Conservation (phyloP, 2,797 vertebrate species). For the Huso huso region DNA sequence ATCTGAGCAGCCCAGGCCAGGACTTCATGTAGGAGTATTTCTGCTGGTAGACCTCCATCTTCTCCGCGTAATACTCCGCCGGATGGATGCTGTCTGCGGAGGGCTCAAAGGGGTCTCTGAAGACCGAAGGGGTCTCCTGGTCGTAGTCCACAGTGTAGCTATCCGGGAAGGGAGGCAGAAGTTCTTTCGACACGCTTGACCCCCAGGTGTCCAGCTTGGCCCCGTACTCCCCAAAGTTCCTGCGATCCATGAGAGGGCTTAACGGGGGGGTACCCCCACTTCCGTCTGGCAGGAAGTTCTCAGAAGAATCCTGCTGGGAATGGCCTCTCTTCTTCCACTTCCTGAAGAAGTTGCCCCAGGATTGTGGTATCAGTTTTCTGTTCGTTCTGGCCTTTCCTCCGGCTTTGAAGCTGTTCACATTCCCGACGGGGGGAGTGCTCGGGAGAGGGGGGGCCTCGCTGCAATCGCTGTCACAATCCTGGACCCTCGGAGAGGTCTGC, state of each 20-base stretch:
- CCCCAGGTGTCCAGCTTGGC: slow-evolving; percentile 13
- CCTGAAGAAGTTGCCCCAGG: slow-evolving; percentile 40
- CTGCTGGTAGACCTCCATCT: slow-evolving; percentile 49
- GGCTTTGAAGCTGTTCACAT: slow-evolving; percentile 9
- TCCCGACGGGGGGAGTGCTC: slow-evolving; percentile 18
- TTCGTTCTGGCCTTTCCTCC: slow-evolving; percentile 29
- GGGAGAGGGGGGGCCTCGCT: slow-evolving; percentile 19
- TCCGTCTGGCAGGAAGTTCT: slow-evolving; percentile 46
- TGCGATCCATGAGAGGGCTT: slow-evolving; percentile 44
- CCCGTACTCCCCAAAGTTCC: slow-evolving; percentile 7
- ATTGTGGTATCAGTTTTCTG: slow-evolving; percentile 43
- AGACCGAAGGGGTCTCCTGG: slow-evolving; percentile 12
- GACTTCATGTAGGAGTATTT: slow-evolving; percentile 66
- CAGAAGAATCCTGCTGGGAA: slow-evolving; percentile 22
- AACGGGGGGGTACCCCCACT: slow-evolving; percentile 52
- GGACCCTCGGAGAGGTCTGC: slow-evolving; percentile 32
- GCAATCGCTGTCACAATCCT: slow-evolving; percentile 25
- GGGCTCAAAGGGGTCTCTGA: slow-evolving; percentile 30
- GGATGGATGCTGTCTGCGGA: slow-evolving; percentile 40
- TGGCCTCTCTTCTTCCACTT: slow-evolving; percentile 24
- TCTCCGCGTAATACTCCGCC: slow-evolving; percentile 55
- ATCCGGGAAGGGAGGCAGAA: slow-evolving; percentile 26
- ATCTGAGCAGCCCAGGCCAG: slow-evolving; percentile 60
- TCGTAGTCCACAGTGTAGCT: slow-evolving; percentile 6
- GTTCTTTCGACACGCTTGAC: slow-evolving; percentile 18